Percentiles rank a stretch among this genome's conserved stretches.
These are phyloP conservation scores for Epizoanthus stellaris DNA, from an alignment of 92 coral and sea anemone species.

Conservation along the genomic window DNA sequence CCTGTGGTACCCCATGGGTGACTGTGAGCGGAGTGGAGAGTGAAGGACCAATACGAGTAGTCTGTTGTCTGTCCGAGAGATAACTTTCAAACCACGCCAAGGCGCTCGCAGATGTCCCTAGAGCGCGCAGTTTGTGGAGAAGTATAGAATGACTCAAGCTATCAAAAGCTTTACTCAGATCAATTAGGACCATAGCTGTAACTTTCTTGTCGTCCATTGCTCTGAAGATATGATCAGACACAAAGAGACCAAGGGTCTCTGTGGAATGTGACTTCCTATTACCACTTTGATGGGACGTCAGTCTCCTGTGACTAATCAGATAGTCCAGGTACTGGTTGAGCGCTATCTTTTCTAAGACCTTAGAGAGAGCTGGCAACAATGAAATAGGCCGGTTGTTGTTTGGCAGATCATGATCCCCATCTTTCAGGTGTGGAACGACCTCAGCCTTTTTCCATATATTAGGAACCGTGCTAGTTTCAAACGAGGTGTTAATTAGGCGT, in stretches of 20 bases:
- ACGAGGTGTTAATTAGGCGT: too few relatives aligned
- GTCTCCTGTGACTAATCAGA: slow-evolving; percentile 27
- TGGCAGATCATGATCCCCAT: slow-evolving; percentile 26
- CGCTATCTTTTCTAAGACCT: slow-evolving; percentile 45
- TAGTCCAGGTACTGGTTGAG: slow-evolving; percentile 50
- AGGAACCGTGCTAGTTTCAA: slow-evolving; percentile 11
- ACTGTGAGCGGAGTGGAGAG: too few relatives aligned
- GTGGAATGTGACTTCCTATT: slow-evolving; percentile 51
- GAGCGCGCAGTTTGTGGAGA: background rate
- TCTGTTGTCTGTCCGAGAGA: too few relatives aligned
- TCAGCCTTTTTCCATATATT: slow-evolving; percentile 2
- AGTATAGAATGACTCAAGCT: slow-evolving; percentile 14
- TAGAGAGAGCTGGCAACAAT: slow-evolving; percentile 39
- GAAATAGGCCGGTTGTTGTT: slow-evolving; percentile 40
- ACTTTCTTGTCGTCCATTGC: too few relatives aligned
- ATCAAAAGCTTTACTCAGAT: slow-evolving; percentile 14
- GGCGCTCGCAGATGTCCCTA: too few relatives aligned
- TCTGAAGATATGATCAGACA: too few relatives aligned
- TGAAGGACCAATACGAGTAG: too few relatives aligned
- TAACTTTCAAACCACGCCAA: too few relatives aligned
- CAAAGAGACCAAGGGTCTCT: slow-evolving; percentile 15
- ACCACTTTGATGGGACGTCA: slow-evolving; percentile 40
- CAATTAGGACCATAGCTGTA: slow-evolving; percentile 39
- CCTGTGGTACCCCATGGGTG: too few relatives aligned
- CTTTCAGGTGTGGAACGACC: background rate